phyloP scores from a whole-genome alignment of 2,113 vertebrate species.

The Patagioenas fasciata region DNA sequence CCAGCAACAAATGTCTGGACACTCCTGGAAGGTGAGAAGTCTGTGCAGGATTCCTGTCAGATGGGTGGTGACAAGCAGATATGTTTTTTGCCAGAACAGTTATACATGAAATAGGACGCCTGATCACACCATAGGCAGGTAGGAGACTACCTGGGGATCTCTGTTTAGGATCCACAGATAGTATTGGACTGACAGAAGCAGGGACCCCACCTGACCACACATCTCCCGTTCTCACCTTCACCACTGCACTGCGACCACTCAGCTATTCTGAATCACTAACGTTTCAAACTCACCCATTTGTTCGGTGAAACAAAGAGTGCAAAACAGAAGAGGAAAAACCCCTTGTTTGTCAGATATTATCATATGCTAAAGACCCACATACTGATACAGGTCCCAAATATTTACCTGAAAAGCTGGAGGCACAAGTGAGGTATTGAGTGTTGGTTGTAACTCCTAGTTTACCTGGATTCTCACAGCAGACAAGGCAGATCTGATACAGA shows the following conservation, averaged over 20 bases:
- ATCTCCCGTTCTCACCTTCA: neutral
- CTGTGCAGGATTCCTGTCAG: neutral
- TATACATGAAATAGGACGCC: neutral
- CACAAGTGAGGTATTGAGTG: neutral
- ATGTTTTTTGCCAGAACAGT: neutral
- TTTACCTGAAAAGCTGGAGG: neutral
- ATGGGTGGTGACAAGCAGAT: neutral
- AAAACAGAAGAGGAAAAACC: neutral
- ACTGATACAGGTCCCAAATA: neutral
- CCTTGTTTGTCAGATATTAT: neutral
- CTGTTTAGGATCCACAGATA: neutral
- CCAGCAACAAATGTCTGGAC: neutral
- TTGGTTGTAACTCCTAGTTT: neutral
- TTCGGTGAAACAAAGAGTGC: neutral
- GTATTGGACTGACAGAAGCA: neutral
- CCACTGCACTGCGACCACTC: accelerated
- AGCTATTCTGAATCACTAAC: neutral
- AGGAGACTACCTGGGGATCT: neutral
- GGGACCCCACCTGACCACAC: neutral
- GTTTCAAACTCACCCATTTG: neutral
- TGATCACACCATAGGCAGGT: neutral
- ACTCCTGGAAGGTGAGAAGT: neutral
- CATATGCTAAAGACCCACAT: neutral
- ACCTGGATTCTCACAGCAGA: neutral
- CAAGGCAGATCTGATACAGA: neutral